phyloP scores from a whole-genome alignment of 1,140 invertebrate genomes.

The Orius laevigatus region DNA sequence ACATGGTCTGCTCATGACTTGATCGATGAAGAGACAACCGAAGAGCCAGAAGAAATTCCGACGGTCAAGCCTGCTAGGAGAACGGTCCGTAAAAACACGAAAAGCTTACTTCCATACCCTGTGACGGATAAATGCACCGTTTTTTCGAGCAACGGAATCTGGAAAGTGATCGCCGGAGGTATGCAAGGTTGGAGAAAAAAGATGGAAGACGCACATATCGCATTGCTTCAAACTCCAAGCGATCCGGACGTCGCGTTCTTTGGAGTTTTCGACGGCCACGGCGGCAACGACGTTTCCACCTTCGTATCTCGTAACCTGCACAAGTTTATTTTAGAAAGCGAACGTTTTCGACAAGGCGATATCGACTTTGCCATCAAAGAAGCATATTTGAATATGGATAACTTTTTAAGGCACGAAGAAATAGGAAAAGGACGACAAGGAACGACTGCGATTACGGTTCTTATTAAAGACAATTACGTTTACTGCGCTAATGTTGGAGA shows the following conservation, averaged over 20 bases:
- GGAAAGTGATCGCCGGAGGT: constrained; percentile 74
- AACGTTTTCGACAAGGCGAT: constrained; percentile 41
- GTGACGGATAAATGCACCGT: constrained; percentile 84
- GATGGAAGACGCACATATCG: constrained; percentile 98
- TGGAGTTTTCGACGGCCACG: constrained; percentile 94
- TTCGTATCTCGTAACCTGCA: constrained; percentile 76
- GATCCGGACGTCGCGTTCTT: constrained; percentile 88
- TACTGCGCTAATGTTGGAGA: constrained; percentile 93
- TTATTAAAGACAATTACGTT: constrained; percentile 67
- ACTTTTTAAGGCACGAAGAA: constrained; percentile 79
- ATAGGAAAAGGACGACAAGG: no score
- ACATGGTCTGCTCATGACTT: no score
- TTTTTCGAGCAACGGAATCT: constrained; percentile 50
- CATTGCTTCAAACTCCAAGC: constrained; percentile 79
- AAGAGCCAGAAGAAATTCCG: no score
- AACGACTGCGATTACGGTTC: constrained; percentile 79
- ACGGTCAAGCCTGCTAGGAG: no score
- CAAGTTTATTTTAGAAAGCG: not conserved
- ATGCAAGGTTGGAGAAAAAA: constrained; percentile 98
- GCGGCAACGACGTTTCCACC: constrained; percentile 65
- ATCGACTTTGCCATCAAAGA: not conserved
- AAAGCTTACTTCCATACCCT: constrained; percentile 80
- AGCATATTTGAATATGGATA: constrained; percentile 74
- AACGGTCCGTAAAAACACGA: no score
- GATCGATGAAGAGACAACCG: no score